Percentiles rank a stretch among this genome's conserved stretches.
Conservation (phyloP, 2,888 invertebrate genomes). For the Cephus pulcher region DNA sequence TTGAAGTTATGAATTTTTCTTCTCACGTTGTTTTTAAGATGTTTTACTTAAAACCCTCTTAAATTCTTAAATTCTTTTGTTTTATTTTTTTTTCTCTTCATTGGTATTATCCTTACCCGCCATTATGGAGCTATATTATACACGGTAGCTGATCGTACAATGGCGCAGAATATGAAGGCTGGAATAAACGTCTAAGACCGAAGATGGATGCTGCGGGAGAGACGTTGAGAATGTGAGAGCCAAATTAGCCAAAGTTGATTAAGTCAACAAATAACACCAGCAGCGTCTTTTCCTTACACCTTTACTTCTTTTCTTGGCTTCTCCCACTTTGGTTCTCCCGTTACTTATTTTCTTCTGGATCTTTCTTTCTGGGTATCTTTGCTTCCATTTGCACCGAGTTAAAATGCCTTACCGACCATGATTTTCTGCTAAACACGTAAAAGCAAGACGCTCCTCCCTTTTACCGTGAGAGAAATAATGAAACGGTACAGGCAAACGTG, state of each 20-base stretch:
- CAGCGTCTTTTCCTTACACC: constrained; percentile 9
- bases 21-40: no score
- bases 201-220: no score
- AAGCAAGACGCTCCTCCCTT: not conserved
- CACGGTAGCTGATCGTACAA: no score
- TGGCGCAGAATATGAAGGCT: no score
- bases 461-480: not conserved
- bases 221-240: not conserved
- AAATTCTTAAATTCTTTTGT: no score
- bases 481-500: not conserved
- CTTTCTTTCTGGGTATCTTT: not conserved
- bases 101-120: no score
- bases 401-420: not conserved
- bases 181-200: no score
- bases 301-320: constrained; percentile 6
- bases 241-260: constrained; percentile 11
- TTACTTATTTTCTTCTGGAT: not conserved
- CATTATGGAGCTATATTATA: no score
- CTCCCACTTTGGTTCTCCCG: not conserved
- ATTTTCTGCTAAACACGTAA: not conserved
- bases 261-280: constrained; percentile 11
- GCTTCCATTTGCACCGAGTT: not conserved
- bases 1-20: no score
- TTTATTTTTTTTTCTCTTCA: no score
- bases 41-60: no score